phyloP scores from a whole-genome alignment of 2,888 invertebrate species.

The Tiliacea citrago region DNA sequence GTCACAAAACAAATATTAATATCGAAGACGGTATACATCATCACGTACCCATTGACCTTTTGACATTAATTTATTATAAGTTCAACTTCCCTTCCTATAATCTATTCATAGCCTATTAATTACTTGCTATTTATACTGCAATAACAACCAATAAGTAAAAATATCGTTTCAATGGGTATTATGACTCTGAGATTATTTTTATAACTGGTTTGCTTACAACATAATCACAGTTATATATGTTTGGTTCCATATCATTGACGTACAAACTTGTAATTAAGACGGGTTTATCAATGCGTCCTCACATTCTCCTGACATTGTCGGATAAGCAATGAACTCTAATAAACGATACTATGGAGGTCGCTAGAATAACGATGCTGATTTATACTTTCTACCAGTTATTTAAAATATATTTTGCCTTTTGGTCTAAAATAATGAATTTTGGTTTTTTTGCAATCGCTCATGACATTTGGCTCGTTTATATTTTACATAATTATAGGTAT shows the following conservation, averaged over 20 bases:
- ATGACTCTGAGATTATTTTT: constrained; percentile 45
- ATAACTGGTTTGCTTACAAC: constrained; percentile 56
- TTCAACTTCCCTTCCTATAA: constrained; percentile 28
- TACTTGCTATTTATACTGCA: constrained; percentile 44
- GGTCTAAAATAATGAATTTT: not conserved
- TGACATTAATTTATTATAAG: constrained; percentile 8
- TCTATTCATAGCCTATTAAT: constrained; percentile 51
- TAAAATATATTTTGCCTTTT: not conserved
- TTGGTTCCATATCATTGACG: constrained; percentile 70
- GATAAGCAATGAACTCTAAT: constrained; percentile 65
- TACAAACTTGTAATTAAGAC: constrained; percentile 66
- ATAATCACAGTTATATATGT: constrained; percentile 51
- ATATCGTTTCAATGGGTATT: constrained; percentile 49
- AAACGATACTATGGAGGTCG: constrained; percentile 52
- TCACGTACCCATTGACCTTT: constrained; percentile 26
- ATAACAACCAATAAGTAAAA: constrained; percentile 45
- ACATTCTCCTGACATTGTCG: constrained; percentile 68
- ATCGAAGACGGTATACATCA: constrained; percentile 19
- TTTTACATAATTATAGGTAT: not conserved
- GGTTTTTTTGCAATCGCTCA: not conserved
- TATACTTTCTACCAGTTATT: constrained; percentile 33
- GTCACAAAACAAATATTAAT: constrained; percentile 18
- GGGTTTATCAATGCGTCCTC: constrained; percentile 68
- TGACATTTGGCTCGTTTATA: not conserved
- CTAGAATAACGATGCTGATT: constrained; percentile 31